Conservation (phyloP, 92 coral and sea anemone species). For the Actinernus sp. region DNA sequence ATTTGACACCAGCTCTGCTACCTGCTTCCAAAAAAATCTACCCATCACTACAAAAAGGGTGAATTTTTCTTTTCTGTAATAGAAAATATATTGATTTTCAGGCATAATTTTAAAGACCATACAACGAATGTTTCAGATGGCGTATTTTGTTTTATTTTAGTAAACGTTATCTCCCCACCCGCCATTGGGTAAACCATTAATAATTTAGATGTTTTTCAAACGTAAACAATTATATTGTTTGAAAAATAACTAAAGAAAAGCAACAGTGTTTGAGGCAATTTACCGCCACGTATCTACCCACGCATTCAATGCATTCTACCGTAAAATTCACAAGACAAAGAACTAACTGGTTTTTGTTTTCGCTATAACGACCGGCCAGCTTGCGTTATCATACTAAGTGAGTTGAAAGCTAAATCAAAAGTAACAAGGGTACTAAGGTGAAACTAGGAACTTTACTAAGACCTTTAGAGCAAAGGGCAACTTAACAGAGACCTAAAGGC, state of each 20-base stretch:
- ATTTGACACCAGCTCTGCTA: constrained; percentile 33
- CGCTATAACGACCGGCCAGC: not conserved
- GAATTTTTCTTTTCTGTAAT: too few species aligned
- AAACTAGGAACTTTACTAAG: not conserved
- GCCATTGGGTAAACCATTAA: not conserved
- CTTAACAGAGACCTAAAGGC: not conserved
- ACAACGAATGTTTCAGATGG: not conserved
- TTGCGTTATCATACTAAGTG: constrained; percentile 3
- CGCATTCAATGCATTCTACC: not conserved
- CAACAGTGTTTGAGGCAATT: not conserved
- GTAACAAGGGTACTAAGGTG: not conserved
- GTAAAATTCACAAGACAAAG: not conserved
- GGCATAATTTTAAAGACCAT: too few species aligned
- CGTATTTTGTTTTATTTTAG: too few species aligned
- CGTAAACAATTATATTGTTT: not conserved
- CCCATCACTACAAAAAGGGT: not conserved
- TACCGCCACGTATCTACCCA: not conserved
- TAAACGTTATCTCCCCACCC: not conserved
- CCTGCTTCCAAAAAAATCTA: constrained; percentile 10
- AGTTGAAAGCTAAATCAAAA: not conserved
- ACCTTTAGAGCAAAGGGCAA: constrained; percentile 21
- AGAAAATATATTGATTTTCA: too few species aligned
- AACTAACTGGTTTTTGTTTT: not conserved
- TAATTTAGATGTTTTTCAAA: not conserved
- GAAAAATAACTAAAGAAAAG: not conserved